phyloP scores from a whole-genome alignment of 2,888 invertebrate species.

The Apamea monoglypha region DNA sequence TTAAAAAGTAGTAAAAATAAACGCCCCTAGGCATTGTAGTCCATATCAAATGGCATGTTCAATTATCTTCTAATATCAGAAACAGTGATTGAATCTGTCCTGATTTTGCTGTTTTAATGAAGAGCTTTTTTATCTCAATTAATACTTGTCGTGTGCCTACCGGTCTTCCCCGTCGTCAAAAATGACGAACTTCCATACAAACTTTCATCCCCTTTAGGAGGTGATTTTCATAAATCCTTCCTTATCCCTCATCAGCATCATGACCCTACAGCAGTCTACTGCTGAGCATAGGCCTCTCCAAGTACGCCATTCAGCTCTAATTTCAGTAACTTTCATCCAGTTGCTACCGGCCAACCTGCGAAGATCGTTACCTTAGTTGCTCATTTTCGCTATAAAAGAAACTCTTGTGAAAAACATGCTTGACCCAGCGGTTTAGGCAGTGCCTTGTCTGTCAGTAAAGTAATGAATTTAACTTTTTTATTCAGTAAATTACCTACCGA shows the following conservation, averaged over 20 bases:
- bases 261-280: no score
- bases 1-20: conserved; percentile 24
- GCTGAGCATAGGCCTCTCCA: no score
- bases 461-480: neutral
- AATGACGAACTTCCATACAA: neutral
- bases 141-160: neutral
- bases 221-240: neutral
- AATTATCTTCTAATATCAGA: conserved; percentile 20
- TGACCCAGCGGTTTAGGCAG: neutral
- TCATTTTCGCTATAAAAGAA: neutral
- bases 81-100: neutral
- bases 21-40: conserved; percentile 2
- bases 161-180: neutral
- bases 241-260: no score
- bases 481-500: neutral
- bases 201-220: neutral
- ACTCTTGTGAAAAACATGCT: neutral
- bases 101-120: neutral
- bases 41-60: neutral
- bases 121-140: no score
- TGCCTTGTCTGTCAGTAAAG: neutral
- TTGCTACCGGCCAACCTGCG: no score
- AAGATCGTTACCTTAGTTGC: neutral
- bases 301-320: no score
- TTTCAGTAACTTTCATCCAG: no score